Conservation (phyloP, 2,888 invertebrate species). For the Buathra laborator region DNA sequence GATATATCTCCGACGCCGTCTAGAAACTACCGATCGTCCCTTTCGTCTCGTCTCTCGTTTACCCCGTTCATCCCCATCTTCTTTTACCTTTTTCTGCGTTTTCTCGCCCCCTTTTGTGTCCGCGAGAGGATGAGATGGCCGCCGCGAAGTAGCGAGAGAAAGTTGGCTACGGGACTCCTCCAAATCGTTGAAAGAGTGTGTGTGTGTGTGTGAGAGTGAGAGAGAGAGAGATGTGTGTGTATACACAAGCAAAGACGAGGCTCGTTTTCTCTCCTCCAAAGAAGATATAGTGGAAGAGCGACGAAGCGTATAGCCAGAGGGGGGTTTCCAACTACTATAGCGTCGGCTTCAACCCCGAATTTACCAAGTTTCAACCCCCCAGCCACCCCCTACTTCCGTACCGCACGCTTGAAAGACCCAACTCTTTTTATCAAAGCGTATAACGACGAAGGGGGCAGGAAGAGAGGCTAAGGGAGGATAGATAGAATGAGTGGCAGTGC, state of each 20-base stretch:
- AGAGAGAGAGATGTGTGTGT: background rate
- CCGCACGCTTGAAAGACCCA: slow-evolving; percentile 54
- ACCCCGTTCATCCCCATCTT: slow-evolving; percentile 16
- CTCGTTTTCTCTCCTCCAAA: slow-evolving; percentile 45
- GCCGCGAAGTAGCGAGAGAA: slow-evolving; percentile 48
- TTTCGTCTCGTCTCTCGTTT: slow-evolving; percentile 38
- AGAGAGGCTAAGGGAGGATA: slow-evolving; percentile 28
- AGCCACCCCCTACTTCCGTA: slow-evolving; percentile 18
- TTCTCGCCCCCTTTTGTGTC: slow-evolving; percentile 45
- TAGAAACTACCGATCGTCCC: slow-evolving; percentile 13
- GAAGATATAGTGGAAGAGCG: slow-evolving; percentile 46
- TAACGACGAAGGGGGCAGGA: slow-evolving; percentile 47
- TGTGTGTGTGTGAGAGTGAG: background rate
- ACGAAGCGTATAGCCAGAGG: slow-evolving; percentile 38
- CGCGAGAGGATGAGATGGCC: slow-evolving; percentile 32
- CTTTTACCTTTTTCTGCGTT: slow-evolving; percentile 47
- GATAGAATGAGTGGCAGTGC: slow-evolving; percentile 51
- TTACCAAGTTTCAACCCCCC: slow-evolving; percentile 66
- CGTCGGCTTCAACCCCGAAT: slow-evolving; percentile 64
- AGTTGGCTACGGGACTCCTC: slow-evolving; percentile 49
- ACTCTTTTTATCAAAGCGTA: slow-evolving; percentile 61
- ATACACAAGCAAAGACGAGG: slow-evolving; percentile 17
- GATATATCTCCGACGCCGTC: slow-evolving; percentile 25
- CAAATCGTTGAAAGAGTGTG: slow-evolving; percentile 49
- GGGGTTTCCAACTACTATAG: slow-evolving; percentile 40